Base-by-base conservation (phyloP, 2,888 invertebrate genomes). In the Calameuta pallipes region DNA sequence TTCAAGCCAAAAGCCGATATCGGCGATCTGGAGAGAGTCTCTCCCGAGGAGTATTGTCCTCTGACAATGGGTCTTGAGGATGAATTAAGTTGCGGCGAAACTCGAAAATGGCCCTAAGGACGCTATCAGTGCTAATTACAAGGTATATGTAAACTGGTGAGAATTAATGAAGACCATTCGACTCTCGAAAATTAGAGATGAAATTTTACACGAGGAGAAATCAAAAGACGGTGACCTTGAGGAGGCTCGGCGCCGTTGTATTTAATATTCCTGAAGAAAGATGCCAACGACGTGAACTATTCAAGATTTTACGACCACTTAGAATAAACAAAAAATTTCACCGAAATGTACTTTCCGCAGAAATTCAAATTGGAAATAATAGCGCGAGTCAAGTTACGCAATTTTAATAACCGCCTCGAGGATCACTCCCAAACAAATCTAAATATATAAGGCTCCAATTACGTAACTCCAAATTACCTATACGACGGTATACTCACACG, bases 21-120 rank as follows among this genome's bases (percentile, higher is more conserved):
- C 79, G 89, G 89, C 37, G 83, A 87, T 79, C 82, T 91, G 37
- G 88, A 89, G 74, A 87, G 87, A 77, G 83, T 91, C 41, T 86
- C 85, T 11, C 86, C 84, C 34, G 91, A 91, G 3, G 91, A 91
- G 80, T 91, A 87, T 78, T 91, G 91, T 80, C 91, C 91, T 23
- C 78, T 91, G 81, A 88, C 84, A 68, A 23, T 56, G 23, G 41
- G 11, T 6, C 82, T 88, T 73, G 90, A 90, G 12, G 89, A 91
- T 69, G 90, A 90, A 78, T 79, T 76, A 23, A 83, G 86, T 37
- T 90, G 90, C 80, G 85, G 83, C 6, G 86, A 88, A 73, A 87
- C 83, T 13, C 84, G 75, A 78, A 83, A 74, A 56, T 90, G 90
- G 90, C 88, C 89, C 37, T 89, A 82, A 85, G 41, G 71, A 31